phyloP scores from a whole-genome alignment of 1,140 invertebrate genomes.

The Drosophila quadrilineata region DNA sequence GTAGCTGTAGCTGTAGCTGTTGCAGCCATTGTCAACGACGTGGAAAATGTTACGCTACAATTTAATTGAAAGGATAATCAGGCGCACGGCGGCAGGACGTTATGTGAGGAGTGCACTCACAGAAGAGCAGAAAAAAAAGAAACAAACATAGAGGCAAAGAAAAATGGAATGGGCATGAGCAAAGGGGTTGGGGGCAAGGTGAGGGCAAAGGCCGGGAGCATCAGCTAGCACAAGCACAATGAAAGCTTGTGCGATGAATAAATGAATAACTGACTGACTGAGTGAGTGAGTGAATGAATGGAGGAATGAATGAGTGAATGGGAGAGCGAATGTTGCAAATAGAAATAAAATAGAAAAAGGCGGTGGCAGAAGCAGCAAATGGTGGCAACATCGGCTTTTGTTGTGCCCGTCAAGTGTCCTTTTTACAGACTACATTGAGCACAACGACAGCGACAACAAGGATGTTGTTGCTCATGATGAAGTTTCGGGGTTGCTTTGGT shows the following conservation, averaged over 20 bases:
- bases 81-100: slow-evolving; percentile 64
- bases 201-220: slow-evolving; percentile 24
- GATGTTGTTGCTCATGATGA: slow-evolving; percentile 15
- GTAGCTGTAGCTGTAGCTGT: slow-evolving; percentile 4
- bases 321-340: slow-evolving; percentile 63
- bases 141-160: too few relatives aligned
- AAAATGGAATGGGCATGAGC: background rate
- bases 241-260: slow-evolving; percentile 60
- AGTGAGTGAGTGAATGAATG: too few relatives aligned
- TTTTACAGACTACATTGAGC: slow-evolving; percentile 61
- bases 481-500: slow-evolving; percentile 69
- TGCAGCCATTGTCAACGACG: slow-evolving; percentile 55
- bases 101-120: slow-evolving; percentile 48
- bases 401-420: slow-evolving; percentile 76
- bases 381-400: slow-evolving; percentile 67
- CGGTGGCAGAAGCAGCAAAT: slow-evolving; percentile 38
- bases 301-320: slow-evolving; percentile 50
- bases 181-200: slow-evolving; percentile 3
- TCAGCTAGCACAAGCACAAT: background rate
- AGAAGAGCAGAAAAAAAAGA: too few relatives aligned
- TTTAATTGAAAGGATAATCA: slow-evolving; percentile 80
- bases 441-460: slow-evolving; percentile 10
- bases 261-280: slow-evolving; percentile 47
- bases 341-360: slow-evolving; percentile 71
- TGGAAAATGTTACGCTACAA: slow-evolving; percentile 80